Percentiles rank a stretch among this genome's conserved stretches.
Evolutionary conservation across 1,140 invertebrate species (phyloP).

Genomic region (Penaeus vannamei): DNA sequence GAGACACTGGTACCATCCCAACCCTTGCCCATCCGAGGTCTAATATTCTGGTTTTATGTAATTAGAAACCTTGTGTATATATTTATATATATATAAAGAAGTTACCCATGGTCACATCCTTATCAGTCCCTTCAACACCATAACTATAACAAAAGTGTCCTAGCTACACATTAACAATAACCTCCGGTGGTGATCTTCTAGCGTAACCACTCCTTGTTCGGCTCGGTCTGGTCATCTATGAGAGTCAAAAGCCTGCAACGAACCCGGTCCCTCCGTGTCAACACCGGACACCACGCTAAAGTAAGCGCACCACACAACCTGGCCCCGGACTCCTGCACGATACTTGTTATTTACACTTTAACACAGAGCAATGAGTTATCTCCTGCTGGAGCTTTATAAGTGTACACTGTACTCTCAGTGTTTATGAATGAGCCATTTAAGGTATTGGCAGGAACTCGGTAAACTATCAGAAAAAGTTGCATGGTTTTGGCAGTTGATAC

Average conservation of each 20-base stretch:
- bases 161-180: slow-evolving; percentile 49
- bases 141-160: not conserved
- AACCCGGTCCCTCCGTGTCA: slow-evolving; percentile 72
- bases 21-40: no score
- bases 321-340: slow-evolving; percentile 29
- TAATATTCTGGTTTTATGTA: no score
- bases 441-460: not conserved
- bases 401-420: no score
- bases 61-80: slow-evolving; percentile 13
- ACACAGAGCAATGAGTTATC: no score
- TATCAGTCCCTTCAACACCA: no score
- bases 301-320: slow-evolving; percentile 73
- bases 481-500: no score
- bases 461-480: no score
- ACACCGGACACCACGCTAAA: slow-evolving; percentile 73
- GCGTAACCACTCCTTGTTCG: slow-evolving; percentile 97
- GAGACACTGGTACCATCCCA: no score
- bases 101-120: no score
- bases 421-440: not conserved
- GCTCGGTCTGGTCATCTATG: slow-evolving; percentile 94
- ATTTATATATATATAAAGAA: slow-evolving; percentile 42
- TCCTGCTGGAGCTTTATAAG: no score
- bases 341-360: slow-evolving; percentile 8
- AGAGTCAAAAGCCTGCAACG: slow-evolving; percentile 77
- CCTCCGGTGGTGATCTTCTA: slow-evolving; percentile 71